Percentiles rank a stretch among this genome's conserved stretches.
Evolutionary conservation across 2,113 vertebrate genomes (phyloP).

Genomic region (Sinocyclocheilus grahami): DNA sequence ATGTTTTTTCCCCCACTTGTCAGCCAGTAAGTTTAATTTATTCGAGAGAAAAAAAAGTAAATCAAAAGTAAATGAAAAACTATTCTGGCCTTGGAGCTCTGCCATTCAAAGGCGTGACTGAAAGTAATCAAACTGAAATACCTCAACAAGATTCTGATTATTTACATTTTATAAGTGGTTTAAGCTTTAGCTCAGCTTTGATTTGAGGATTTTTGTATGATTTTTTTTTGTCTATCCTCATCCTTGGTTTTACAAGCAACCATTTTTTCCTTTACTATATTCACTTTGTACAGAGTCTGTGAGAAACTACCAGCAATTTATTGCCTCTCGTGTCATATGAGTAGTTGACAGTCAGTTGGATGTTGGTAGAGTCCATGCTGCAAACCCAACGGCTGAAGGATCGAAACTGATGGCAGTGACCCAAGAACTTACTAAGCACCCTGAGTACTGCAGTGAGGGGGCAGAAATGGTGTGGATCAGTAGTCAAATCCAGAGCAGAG

Average conservation of each 20-base stretch:
- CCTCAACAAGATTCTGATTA: background rate
- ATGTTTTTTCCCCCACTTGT: background rate
- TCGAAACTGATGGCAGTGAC: slow-evolving; percentile 16
- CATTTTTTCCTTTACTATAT: background rate
- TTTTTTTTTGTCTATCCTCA: too few relatives aligned
- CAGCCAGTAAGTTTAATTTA: background rate
- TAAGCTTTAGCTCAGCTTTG: background rate
- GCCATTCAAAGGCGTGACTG: background rate
- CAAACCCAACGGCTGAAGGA: background rate
- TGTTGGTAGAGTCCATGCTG: background rate
- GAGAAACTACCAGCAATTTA: background rate
- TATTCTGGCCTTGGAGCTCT: background rate
- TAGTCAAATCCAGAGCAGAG: background rate
- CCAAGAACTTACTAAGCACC: background rate
- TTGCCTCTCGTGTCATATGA: background rate
- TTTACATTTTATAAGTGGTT: background rate
- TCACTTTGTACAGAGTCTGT: background rate
- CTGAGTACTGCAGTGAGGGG: background rate
- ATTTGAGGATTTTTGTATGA: background rate
- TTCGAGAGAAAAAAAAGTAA: background rate
- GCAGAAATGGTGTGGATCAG: background rate
- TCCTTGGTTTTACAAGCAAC: too few relatives aligned
- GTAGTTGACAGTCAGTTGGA: background rate
- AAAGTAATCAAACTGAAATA: background rate
- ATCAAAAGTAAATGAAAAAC: background rate